Conservation (phyloP, 2,888 invertebrate genomes). For the Drosophila mettleri region DNA sequence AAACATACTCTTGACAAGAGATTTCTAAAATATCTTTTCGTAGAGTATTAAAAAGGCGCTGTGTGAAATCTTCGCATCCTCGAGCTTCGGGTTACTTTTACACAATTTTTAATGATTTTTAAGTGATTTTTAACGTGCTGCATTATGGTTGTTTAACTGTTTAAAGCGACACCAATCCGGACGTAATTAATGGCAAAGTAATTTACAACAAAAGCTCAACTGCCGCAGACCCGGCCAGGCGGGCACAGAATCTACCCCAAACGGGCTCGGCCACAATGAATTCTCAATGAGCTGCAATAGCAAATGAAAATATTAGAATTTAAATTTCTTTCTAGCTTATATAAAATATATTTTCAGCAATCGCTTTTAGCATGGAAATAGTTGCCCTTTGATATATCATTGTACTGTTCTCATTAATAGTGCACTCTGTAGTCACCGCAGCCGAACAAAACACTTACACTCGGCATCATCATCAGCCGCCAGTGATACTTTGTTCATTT, state of each 20-base stretch:
- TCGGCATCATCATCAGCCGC: constrained; percentile 13
- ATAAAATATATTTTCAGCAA: neutral
- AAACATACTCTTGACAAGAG: too few species aligned
- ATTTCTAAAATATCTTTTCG: too few species aligned
- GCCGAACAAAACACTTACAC: constrained; percentile 9
- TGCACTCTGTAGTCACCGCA: constrained; percentile 8
- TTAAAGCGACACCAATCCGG: constrained; percentile 63
- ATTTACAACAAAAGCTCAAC: constrained; percentile 58
- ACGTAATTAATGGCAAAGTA: constrained; percentile 82
- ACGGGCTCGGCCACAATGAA: constrained; percentile 10
- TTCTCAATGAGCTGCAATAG: constrained; percentile 19
- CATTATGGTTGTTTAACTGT: constrained; percentile 66
- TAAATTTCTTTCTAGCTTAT: neutral
- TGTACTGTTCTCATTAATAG: constrained; percentile 14
- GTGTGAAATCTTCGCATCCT: neutral
- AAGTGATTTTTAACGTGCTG: constrained; percentile 73
- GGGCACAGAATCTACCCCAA: constrained; percentile 3
- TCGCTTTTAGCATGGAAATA: neutral
- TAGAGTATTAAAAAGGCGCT: neutral
- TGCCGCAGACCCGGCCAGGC: constrained; percentile 24
- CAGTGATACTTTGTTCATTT: constrained; percentile 60
- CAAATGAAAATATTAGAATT: neutral
- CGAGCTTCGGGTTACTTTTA: neutral
- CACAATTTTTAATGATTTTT: constrained; percentile 61
- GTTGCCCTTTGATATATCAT: neutral